phyloP scores from a whole-genome alignment of 2,113 vertebrate genomes.

The Cathartes aura region DNA sequence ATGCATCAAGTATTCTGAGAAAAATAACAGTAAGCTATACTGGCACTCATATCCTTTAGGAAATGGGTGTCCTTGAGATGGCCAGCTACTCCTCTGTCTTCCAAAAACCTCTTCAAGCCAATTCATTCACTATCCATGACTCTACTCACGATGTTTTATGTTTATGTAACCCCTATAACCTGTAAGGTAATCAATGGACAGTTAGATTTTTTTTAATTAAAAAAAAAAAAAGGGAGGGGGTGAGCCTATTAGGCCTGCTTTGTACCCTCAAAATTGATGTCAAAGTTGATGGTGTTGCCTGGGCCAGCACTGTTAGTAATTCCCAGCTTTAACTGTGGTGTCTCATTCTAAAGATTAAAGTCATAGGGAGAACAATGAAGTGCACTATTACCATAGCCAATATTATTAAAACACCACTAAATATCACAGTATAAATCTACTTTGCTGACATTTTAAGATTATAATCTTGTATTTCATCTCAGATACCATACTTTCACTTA shows the following conservation, averaged over 20 bases:
- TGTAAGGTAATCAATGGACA: constrained; percentile 38
- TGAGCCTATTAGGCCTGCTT: background rate
- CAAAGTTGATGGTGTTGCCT: constrained; percentile 36
- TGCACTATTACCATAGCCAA: background rate
- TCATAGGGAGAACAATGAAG: constrained; percentile 40
- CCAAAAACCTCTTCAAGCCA: constrained; percentile 32
- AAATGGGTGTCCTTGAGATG: constrained; percentile 20
- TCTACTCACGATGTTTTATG: constrained; percentile 10
- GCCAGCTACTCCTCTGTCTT: constrained; percentile 43
- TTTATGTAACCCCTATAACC: constrained; percentile 41
- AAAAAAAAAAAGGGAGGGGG: background rate
- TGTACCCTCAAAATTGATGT: constrained; percentile 44
- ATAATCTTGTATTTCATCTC: constrained; percentile 7
- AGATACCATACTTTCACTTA: background rate
- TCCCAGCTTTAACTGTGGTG: constrained; percentile 47
- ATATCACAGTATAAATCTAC: constrained; percentile 40
- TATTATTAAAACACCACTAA: constrained; percentile 38
- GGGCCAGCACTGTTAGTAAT: background rate
- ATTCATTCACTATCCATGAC: background rate
- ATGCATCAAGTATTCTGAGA: constrained; percentile 38
- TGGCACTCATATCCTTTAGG: background rate
- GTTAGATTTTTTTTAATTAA: background rate
- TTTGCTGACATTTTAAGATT: constrained; percentile 38
- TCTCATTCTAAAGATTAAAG: constrained; percentile 47
- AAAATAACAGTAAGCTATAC: constrained; percentile 53